Evolutionary conservation across 1,140 invertebrate species (phyloP), one percentile per base, ranked within the genome.

Genomic region (Maniola jurtina): DNA sequence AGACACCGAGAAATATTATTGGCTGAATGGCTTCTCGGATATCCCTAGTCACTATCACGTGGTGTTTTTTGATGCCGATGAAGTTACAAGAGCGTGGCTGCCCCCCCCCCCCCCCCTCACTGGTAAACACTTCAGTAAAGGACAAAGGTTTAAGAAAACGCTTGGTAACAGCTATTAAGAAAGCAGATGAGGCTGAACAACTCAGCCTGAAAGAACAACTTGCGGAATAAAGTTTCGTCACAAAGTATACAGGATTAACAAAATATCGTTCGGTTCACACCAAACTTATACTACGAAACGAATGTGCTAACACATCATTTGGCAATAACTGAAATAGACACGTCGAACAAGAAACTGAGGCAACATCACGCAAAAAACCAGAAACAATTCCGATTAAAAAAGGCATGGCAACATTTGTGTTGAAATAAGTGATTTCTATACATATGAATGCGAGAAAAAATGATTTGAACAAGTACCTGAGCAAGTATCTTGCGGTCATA

Each of bases 1-100:
- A 0, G 93, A 95, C 66, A 91, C 89, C 1, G 91, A 93, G 50
- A 83, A 85, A 38, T 96, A 91, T 76, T 95, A 93, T 66, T 92
- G 91, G 91, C 75, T 93, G 3, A 79, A 91, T 55, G 90, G 87
- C 13, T 84, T 89, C 36, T 91, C 91, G 56, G 76, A 86, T 72
- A 87, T 90, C 66, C 92, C 93, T 14, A 92, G 84, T 0, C 84
- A 92, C 64, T 95, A 94, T 70, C 92, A 94, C 78, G 93, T 95
- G 2, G 91, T 92, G 33, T 95, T 94, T 72, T 93, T 95, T 67
- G 92, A 94, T 73, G 77, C 89, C 47, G 70, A 83, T 13, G 81
- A 84, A 34, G 89, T 92, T 5, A 90, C 92, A 16, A 74, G 92
- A 70, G 88, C 91, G 0, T 95, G 94, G 94, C 61, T 94, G 1